These are phyloP conservation scores for Agelastica alni DNA, from an alignment of 2,888 invertebrate species.

Conservation along the genomic window DNA sequence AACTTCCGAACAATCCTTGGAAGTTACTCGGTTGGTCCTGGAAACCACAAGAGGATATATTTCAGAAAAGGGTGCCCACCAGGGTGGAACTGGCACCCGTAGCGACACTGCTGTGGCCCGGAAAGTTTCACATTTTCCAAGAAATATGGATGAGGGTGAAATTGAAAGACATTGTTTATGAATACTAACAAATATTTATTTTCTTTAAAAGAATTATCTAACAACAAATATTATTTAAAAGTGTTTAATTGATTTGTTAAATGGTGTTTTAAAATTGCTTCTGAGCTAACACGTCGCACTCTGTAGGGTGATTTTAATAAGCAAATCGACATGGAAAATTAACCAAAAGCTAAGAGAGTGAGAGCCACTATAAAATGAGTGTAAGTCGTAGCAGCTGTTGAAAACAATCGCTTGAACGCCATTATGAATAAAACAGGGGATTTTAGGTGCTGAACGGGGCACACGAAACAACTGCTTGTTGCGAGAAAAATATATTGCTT, in stretches of 20 bases:
- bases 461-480: constrained; percentile 30
- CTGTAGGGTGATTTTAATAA: not conserved
- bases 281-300: no score
- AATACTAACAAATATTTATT: no score
- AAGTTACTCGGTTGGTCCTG: not conserved
- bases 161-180: no score
- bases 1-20: not conserved
- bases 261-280: no score
- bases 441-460: constrained; percentile 27
- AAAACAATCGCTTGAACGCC: constrained; percentile 28
- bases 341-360: not conserved
- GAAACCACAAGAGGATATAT: constrained; percentile 8
- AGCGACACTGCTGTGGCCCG: not conserved
- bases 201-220: no score
- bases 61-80: constrained; percentile 16
- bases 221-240: no score
- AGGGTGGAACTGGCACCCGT: constrained; percentile 19
- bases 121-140: constrained; percentile 7
- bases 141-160: constrained; percentile 7
- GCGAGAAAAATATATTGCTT: constrained; percentile 28
- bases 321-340: not conserved
- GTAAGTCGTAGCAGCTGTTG: constrained; percentile 29
- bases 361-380: constrained; percentile 22
- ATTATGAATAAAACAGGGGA: constrained; percentile 35
- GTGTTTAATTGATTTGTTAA: no score